Conservation (phyloP, 2,888 invertebrate species). For the Drosophila testacea region DNA sequence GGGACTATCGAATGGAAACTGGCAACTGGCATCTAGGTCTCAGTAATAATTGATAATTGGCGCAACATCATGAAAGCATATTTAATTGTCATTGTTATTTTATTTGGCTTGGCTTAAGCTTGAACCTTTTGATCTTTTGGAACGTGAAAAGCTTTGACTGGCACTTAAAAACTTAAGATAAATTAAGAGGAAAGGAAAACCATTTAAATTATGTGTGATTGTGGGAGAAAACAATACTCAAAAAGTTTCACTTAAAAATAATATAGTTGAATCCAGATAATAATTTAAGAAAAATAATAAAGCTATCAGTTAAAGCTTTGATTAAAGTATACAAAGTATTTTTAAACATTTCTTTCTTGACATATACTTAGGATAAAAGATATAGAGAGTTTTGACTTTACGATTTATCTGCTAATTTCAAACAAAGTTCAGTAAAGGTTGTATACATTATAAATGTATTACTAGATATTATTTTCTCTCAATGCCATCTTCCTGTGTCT, state of each 20-base stretch:
- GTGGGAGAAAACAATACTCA: neutral
- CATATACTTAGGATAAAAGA: too few relatives aligned
- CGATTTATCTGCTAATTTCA: too few relatives aligned
- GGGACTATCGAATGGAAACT: slow-evolving; percentile 2
- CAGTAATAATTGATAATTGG: slow-evolving; percentile 45
- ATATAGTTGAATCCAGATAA: neutral
- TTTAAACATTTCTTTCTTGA: too few relatives aligned
- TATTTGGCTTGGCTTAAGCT: slow-evolving; percentile 5
- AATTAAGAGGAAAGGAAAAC: neutral
- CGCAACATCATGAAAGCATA: slow-evolving; percentile 32
- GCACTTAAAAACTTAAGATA: slow-evolving; percentile 25
- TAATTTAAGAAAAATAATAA: too few relatives aligned
- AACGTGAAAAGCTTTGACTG: neutral
- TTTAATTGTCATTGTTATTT: slow-evolving; percentile 16
- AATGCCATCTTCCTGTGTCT: neutral
- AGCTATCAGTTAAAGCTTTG: too few relatives aligned
- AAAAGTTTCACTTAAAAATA: neutral
- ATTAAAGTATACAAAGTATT: too few relatives aligned
- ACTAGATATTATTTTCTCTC: neutral
- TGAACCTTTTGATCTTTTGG: slow-evolving; percentile 3
- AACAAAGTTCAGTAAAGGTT: too few relatives aligned
- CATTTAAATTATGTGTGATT: neutral
- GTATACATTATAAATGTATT: too few relatives aligned
- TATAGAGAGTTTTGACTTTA: too few relatives aligned
- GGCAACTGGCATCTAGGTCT: slow-evolving; percentile 27